These are phyloP conservation scores for Megamerina dolium DNA, from an alignment of 2,888 invertebrate species.

Conservation along the genomic window DNA sequence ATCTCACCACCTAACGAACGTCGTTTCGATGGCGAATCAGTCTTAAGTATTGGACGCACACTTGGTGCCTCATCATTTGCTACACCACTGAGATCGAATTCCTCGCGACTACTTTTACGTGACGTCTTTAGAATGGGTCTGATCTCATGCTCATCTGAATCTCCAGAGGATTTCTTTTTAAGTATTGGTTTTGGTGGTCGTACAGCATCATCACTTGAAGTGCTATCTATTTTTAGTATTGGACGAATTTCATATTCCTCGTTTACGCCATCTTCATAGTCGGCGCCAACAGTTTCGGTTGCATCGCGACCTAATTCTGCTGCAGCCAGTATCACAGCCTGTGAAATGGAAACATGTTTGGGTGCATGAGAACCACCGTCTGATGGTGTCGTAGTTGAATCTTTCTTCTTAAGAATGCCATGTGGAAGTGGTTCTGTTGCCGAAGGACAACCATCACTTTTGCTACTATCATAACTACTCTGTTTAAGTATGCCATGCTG, in stretches of 20 bases:
- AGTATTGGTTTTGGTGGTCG: slow-evolving; percentile 68
- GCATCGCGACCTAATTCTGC: slow-evolving; percentile 51
- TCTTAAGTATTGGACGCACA: slow-evolving; percentile 41
- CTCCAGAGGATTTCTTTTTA: slow-evolving; percentile 73
- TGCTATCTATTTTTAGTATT: slow-evolving; percentile 76
- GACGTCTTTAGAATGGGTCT: slow-evolving; percentile 72
- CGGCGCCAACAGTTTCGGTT: slow-evolving; percentile 15
- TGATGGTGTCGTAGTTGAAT: slow-evolving; percentile 47
- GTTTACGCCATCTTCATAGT: slow-evolving; percentile 24
- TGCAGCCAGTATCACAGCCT: slow-evolving; percentile 48
- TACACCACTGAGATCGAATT: slow-evolving; percentile 40
- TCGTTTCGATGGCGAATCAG: slow-evolving; percentile 45
- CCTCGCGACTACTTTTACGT: slow-evolving; percentile 61
- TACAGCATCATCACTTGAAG: slow-evolving; percentile 37
- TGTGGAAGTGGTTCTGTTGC: slow-evolving; percentile 66
- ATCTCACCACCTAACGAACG: slow-evolving; percentile 33
- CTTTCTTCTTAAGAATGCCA: slow-evolving; percentile 64
- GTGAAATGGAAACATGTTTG: slow-evolving; percentile 49
- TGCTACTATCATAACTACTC: slow-evolving; percentile 61
- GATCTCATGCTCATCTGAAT: slow-evolving; percentile 66
- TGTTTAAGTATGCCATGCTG: slow-evolving; percentile 73
- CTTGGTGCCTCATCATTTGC: slow-evolving; percentile 15
- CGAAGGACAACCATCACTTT: slow-evolving; percentile 58
- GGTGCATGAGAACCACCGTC: slow-evolving; percentile 39
- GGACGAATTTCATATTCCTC: slow-evolving; percentile 64